phyloP scores from a whole-genome alignment of 2,113 vertebrate genomes.

The Sander lucioperca region DNA sequence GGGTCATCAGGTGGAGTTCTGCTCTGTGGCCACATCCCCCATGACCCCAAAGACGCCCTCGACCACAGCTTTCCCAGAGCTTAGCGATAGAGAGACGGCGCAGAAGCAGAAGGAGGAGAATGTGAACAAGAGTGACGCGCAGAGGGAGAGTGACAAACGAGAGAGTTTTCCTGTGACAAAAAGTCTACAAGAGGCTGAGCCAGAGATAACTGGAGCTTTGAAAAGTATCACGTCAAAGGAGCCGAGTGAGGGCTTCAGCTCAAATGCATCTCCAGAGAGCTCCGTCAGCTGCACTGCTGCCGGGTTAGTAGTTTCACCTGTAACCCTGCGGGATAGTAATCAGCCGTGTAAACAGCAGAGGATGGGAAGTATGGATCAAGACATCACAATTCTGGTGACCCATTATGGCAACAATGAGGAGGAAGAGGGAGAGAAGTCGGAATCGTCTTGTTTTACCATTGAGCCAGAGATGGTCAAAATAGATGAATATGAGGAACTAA shows the following conservation, averaged over 20 bases:
- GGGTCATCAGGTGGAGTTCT: slow-evolving; percentile 69
- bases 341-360: slow-evolving; percentile 69
- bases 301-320: slow-evolving; percentile 4
- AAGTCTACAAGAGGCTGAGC: slow-evolving; percentile 23
- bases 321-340: slow-evolving; percentile 18
- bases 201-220: slow-evolving; percentile 24
- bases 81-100: slow-evolving; percentile 32
- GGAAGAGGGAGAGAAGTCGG: slow-evolving; percentile 36
- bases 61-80: slow-evolving; percentile 58
- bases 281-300: slow-evolving; percentile 3
- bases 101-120: slow-evolving; percentile 25
- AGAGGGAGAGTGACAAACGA: background rate
- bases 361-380: slow-evolving; percentile 80
- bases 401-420: slow-evolving; percentile 64
- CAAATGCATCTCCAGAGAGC: slow-evolving; percentile 19
- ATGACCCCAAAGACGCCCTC: slow-evolving; percentile 79
- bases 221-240: slow-evolving; percentile 42
- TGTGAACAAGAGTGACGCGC: slow-evolving; percentile 7
- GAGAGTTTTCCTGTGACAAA: slow-evolving; percentile 12
- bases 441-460: slow-evolving; percentile 17
- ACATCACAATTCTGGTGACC: slow-evolving; percentile 80
- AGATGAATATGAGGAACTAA: slow-evolving; percentile 52
- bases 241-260: slow-evolving; percentile 16
- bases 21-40: slow-evolving; percentile 78
- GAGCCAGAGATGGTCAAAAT: slow-evolving; percentile 64